Evolutionary conservation across 2,888 invertebrate genomes (phyloP), one percentile per base, ranked within the genome.

Genomic region (Colostygia pectinataria): DNA sequence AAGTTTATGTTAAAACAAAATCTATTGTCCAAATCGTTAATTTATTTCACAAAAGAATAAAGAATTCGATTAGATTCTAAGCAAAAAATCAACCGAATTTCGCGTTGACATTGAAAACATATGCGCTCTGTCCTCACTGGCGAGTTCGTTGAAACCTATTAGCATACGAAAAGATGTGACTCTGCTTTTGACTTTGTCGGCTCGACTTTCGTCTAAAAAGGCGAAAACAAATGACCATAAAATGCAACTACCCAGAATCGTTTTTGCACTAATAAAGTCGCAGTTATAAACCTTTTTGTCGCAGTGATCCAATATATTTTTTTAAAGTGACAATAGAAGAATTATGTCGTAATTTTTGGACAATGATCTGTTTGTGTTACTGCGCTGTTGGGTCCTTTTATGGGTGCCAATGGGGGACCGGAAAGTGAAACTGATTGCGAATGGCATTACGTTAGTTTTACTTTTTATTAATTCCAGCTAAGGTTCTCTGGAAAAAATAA

Each of bases 131-230:
- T 68, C 74, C 33, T 18, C 6, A 18, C 71, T 72, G 74, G 60
- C 77, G 72, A 76, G 83, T 87, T 86, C 86, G 77, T 75, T 80
- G 87, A 79, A 80, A 82, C 83, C 63, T 75, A 86, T 88, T 89
- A 78, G 77, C 86, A 88, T 89, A 77, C 77, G 80, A 86, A 89
- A 84, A 82, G 83, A 73, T 67, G n/a, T n/a, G n/a, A n/a, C n/a
- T 66, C 64, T 33, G 18, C 5, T 7, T 72, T 68, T 70, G 79
- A 80, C 79, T 77, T 81, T 77, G 81, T 70, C 81, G 81, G 78
- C 71, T 61, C 68, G 72, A 80, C 83, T 83, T 83, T 86, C 80
- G 72, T 74, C 66, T 68, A 72, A 79, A 82, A 77, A 80, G 71
- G 68, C 74, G 68, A 71, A 77, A 77, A 80, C 70, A 74, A 71